These are phyloP conservation scores for Eleginops maclovinus DNA, from an alignment of 2,113 vertebrate species.

Conservation along the genomic window DNA sequence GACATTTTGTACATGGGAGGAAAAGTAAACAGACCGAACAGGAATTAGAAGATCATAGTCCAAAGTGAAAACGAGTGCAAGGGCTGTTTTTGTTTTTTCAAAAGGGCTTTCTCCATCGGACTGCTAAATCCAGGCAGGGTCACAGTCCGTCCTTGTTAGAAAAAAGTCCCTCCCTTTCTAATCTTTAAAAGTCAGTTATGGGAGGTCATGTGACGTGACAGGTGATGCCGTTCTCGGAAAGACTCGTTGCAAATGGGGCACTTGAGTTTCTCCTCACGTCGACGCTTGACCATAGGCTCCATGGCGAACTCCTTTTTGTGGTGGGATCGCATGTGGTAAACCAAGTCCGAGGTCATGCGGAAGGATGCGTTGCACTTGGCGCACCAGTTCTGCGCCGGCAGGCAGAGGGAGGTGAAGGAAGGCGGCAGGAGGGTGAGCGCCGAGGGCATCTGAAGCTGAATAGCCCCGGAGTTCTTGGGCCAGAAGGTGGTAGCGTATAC, in stretches of 20 bases:
- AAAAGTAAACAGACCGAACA: slow-evolving; percentile 46
- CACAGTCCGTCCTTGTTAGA: background rate
- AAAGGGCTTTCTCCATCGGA: slow-evolving; percentile 35
- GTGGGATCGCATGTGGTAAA: slow-evolving; percentile 99
- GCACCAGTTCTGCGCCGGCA: slow-evolving; percentile 99
- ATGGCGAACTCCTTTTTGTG: slow-evolving; percentile 97
- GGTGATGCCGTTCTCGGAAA: slow-evolving; percentile 96
- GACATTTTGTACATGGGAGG: slow-evolving; percentile 82
- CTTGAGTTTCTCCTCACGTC: slow-evolving; percentile 97
- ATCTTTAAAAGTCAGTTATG: slow-evolving; percentile 79
- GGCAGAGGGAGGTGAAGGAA: slow-evolving; percentile 95
- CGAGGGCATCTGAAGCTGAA: slow-evolving; percentile 94
- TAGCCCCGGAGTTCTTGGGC: slow-evolving; percentile 92
- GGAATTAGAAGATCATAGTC: slow-evolving; percentile 81
- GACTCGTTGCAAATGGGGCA: slow-evolving; percentile 98
- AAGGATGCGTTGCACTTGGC: slow-evolving; percentile 99
- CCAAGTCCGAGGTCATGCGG: slow-evolving; percentile 98
- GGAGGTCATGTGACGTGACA: slow-evolving; percentile 98
- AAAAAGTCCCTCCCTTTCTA: slow-evolving; percentile 3
- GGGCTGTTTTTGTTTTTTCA: slow-evolving; percentile 56
- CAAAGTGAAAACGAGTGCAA: slow-evolving; percentile 91
- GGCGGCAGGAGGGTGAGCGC: slow-evolving; percentile 95
- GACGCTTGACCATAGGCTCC: slow-evolving; percentile 94
- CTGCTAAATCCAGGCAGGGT: slow-evolving; percentile 50
- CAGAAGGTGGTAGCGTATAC: slow-evolving; percentile 94